Evolutionary conservation across 2,888 invertebrate genomes (phyloP).

Genomic region (Drosophila nigritarsus): DNA sequence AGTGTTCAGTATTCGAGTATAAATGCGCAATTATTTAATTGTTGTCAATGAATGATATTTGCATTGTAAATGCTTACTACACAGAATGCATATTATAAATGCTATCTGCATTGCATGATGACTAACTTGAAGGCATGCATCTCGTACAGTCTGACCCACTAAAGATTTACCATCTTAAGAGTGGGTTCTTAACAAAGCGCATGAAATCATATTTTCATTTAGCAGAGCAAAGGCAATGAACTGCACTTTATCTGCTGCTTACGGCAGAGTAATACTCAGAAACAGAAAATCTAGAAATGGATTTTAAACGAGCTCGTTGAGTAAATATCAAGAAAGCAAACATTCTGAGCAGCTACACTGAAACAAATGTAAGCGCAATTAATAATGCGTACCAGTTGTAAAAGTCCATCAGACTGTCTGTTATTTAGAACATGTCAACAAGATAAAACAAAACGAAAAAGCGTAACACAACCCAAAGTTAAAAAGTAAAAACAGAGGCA

Average conservation of each 20-base stretch:
- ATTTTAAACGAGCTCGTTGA: conserved; percentile 21
- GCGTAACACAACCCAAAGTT: conserved; percentile 32
- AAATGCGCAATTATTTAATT: conserved; percentile 8
- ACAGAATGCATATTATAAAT: neutral
- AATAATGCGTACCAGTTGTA: conserved; percentile 49
- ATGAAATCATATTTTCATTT: conserved; percentile 17
- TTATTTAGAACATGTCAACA: conserved; percentile 58
- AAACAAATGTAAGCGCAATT: conserved; percentile 58
- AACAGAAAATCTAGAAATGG: conserved; percentile 30
- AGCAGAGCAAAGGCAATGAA: conserved; percentile 61
- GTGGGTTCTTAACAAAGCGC: conserved; percentile 4
- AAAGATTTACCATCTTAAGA: neutral
- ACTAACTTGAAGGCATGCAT: conserved; percentile 5
- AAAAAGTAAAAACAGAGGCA: conserved; percentile 13
- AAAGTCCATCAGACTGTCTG: conserved; percentile 12
- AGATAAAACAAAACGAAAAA: conserved; percentile 19
- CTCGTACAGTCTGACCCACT: conserved; percentile 11
- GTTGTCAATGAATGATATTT: conserved; percentile 15
- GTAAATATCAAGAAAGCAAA: conserved; percentile 53
- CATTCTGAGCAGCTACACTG: conserved; percentile 35
- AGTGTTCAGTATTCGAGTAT: neutral
- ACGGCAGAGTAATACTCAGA: conserved; percentile 9
- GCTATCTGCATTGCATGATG: neutral
- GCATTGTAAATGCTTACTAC: neutral
- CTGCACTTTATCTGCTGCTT: conserved; percentile 55